phyloP scores from a whole-genome alignment of 2,797 vertebrate species.

The Erethizon dorsatum region DNA sequence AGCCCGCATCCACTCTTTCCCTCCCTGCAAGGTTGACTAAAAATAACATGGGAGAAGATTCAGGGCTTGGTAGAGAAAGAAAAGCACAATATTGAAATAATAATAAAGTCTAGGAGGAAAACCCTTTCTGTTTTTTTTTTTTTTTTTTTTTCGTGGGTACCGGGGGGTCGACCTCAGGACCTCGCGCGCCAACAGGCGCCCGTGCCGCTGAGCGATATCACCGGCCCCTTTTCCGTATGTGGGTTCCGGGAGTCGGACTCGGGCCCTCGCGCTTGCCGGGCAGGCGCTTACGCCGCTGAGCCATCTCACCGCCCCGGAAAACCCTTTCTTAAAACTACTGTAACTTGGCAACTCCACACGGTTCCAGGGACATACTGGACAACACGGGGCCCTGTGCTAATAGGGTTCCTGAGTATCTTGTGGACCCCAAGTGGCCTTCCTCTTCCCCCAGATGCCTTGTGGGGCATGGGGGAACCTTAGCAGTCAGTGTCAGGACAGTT shows the following conservation, averaged over 20 bases:
- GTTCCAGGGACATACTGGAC: neutral
- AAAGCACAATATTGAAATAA: constrained; percentile 74
- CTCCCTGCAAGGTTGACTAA: constrained; percentile 73
- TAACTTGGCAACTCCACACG: neutral
- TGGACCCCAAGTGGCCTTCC: neutral
- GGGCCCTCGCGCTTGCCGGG: too few species aligned
- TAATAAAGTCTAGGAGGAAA: constrained; percentile 40
- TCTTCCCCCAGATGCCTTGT: neutral
- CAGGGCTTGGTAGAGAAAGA: constrained; percentile 65
- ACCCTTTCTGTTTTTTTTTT: neutral
- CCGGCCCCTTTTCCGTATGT: too few species aligned
- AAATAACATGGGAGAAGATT: constrained; percentile 86
- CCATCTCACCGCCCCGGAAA: neutral
- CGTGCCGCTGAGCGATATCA: too few species aligned
- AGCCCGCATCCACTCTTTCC: constrained; percentile 84
- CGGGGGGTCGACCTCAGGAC: too few species aligned
- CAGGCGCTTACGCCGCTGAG: too few species aligned
- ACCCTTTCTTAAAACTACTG: neutral
- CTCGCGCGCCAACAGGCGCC: too few species aligned
- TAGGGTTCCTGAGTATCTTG: neutral
- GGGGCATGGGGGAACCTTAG: neutral
- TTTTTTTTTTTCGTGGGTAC: too few species aligned
- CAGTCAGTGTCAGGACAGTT: neutral
- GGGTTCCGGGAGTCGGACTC: too few species aligned
- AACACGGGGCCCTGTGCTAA: rapidly evolving